Evolutionary conservation across 2,113 vertebrate genomes (phyloP), one percentile per base, ranked within the genome.

Genomic region (Redunca redunca): DNA sequence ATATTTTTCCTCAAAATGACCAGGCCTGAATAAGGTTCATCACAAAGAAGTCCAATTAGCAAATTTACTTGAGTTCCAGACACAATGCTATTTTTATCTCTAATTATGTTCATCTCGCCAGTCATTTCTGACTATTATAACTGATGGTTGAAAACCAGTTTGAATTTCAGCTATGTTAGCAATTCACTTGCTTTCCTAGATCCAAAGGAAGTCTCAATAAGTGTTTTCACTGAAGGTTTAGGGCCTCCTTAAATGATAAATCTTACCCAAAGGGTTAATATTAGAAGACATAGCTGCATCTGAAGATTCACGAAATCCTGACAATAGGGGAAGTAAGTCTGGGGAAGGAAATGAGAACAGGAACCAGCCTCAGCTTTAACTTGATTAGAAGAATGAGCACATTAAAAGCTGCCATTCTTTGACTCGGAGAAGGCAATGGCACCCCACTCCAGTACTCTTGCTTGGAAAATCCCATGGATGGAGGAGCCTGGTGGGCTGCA

Each of bases 131-230:
- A 46, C 19, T 91, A 16, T 67, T 64, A 57, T 33, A 96, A 28
- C 4, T 6, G 53, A 43, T 80, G 30, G 84, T 43, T 93, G 88
- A 92, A 55, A 93, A 28, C 8, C 4, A 58, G 6, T 91, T 83
- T 97, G 64, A 94, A 96, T 88, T 86, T 97, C 62, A 64, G 64
- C n/a, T 81, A 28, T 30, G 4, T 84, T 82, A 94, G 53, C 16
- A 90, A 77, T 95, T 88, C 23, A 83, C 26, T 97, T 92, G 40
- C 15, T 77, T 89, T 89, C 74, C n/a, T n/a, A 77, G 52, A 53
- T 62, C 88, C n/a, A 88, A 85, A 89, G 17, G 89, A 90, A 96
- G 11, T 30, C 33, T 95, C 28, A 15, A 21, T 21, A 62, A 46
- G 88, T 80, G 46, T 85, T 93, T 96, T 55, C 53, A 53, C 9